A percentile compares a stretch with the other conserved stretches of the same genome.
Conservation (phyloP, 37 sponge, comb jelly and placozoan genomes). For the Hexactinellida sp. region DNA sequence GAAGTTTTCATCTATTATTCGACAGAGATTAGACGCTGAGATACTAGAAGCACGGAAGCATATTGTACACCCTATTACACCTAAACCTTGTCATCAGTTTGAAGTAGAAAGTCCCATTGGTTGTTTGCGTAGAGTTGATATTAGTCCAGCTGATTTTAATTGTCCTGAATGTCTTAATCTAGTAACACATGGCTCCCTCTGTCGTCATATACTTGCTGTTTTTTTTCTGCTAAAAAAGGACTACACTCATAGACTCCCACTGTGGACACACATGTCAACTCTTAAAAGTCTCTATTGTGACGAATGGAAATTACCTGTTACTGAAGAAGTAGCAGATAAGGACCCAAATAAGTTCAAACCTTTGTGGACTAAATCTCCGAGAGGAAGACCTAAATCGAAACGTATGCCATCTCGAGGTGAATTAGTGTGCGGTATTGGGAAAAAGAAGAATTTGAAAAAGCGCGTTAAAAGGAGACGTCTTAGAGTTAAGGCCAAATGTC, state of each 20-base stretch:
- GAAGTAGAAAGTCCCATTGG: background rate
- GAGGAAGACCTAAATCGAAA: too few species aligned
- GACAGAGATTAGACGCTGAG: background rate
- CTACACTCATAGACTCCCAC: too few species aligned
- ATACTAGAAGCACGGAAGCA: background rate
- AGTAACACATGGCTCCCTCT: background rate
- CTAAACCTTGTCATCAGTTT: background rate
- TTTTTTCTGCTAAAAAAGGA: background rate
- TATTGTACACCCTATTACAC: background rate
- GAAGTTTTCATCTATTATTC: background rate
- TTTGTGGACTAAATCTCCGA: too few species aligned
- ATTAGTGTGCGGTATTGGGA: background rate
- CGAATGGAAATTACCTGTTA: too few species aligned
- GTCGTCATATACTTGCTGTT: background rate
- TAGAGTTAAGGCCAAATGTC: too few species aligned
- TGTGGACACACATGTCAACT: too few species aligned
- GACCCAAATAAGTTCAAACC: too few species aligned
- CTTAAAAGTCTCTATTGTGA: too few species aligned
- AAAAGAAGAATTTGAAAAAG: background rate
- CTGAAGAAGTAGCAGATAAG: too few species aligned
- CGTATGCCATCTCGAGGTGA: background rate
- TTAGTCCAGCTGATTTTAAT: background rate
- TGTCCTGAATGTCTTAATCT: background rate
- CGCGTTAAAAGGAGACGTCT: too few species aligned
- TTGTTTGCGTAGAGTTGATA: background rate